Evolutionary conservation across 2,888 invertebrate species (phyloP).

Genomic region (Himalopsyche tibetana): DNA sequence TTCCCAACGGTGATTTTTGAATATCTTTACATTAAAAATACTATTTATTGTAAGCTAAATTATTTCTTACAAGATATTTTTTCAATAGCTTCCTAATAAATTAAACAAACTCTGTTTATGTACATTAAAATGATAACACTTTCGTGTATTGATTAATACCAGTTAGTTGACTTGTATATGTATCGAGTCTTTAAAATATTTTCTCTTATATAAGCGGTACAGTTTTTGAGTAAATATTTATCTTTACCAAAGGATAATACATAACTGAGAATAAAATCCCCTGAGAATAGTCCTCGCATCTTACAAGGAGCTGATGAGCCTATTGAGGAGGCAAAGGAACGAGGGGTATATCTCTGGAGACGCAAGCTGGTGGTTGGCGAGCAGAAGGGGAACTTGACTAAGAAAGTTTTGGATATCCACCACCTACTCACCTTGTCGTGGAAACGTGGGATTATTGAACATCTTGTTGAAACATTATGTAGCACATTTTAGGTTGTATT

Average conservation of each 20-base stretch:
- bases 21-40: no score
- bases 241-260: constrained; percentile 3
- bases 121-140: no score
- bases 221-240: constrained; percentile 36
- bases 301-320: constrained; percentile 58
- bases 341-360: constrained; percentile 33
- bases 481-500: no score
- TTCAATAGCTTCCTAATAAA: no score
- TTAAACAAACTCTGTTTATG: no score
- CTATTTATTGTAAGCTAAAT: no score
- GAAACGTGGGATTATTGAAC: not conserved
- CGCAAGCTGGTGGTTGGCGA: constrained; percentile 29
- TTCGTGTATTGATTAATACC: no score
- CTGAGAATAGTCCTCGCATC: constrained; percentile 27
- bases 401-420: constrained; percentile 32
- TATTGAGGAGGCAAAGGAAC: constrained; percentile 54
- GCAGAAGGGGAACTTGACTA: constrained; percentile 23
- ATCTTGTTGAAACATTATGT: not conserved
- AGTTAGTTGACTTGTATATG: no score
- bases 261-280: constrained; percentile 5
- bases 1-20: no score
- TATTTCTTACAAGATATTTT: no score
- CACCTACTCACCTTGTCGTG: not conserved
- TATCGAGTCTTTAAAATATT: no score
- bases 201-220: no score